Conservation (phyloP, 2,113 vertebrate genomes). For the Anoplopoma fimbria region DNA sequence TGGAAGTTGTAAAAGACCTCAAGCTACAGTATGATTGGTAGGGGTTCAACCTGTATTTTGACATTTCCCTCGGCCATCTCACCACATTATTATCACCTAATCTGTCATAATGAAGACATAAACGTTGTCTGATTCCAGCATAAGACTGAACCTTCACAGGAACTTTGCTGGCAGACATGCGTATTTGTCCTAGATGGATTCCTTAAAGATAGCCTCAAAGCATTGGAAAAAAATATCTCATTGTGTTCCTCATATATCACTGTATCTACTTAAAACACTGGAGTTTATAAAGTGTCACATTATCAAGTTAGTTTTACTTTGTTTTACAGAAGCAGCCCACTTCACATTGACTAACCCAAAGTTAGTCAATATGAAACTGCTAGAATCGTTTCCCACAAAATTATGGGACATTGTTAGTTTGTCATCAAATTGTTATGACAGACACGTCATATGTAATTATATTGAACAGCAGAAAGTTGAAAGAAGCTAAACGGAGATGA, state of each 20-base stretch:
- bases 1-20: not conserved
- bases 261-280: not conserved
- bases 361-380: not conserved
- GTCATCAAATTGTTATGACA: conserved; percentile 36
- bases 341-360: no score
- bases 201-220: not conserved
- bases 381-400: conserved; percentile 2
- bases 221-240: not conserved
- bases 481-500: conserved; percentile 35
- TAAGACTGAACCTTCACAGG: not conserved
- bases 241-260: not conserved
- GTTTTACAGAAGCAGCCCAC: not conserved
- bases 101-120: conserved; percentile 6
- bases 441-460: conserved; percentile 45
- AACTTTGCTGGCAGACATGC: not conserved
- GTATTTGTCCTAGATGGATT: not conserved
- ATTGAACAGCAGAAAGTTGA: conserved; percentile 41
- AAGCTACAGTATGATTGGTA: not conserved
- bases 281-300: not conserved
- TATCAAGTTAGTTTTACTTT: not conserved
- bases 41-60: not conserved
- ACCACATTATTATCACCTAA: not conserved
- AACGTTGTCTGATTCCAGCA: not conserved
- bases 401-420: not conserved
- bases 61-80: not conserved